Evolutionary conservation across 2,797 vertebrate species (phyloP).

Genomic region (Mus spretus): DNA sequence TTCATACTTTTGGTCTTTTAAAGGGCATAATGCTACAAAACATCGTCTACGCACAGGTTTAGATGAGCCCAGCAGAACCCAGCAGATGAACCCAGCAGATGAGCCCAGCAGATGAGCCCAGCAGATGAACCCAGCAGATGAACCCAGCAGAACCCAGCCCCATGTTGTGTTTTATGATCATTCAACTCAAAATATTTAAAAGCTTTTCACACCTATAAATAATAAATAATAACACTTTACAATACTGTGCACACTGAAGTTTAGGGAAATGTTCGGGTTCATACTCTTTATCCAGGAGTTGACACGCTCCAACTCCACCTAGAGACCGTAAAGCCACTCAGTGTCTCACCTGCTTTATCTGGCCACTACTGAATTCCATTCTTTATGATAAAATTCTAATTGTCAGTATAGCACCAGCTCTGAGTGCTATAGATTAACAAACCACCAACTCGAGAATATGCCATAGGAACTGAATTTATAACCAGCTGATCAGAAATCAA

Average conservation of each 20-base stretch:
- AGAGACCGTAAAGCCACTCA: neutral
- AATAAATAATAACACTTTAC: neutral
- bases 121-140: neutral
- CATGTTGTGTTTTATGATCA: neutral
- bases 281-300: neutral
- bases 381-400: conserved; percentile 20
- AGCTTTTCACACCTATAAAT: neutral
- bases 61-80: neutral
- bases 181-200: neutral
- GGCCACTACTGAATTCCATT: neutral
- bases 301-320: neutral
- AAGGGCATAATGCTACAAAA: neutral
- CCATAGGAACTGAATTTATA: neutral
- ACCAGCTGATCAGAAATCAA: neutral
- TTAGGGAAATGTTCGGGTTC: neutral
- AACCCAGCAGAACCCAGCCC: neutral
- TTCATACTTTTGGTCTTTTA: conserved; percentile 1
- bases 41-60: neutral
- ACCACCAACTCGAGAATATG: neutral
- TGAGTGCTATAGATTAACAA: neutral
- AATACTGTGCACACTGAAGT: neutral
- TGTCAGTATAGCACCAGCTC: neutral
- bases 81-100: no score
- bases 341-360: neutral
- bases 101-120: neutral